phyloP scores from a whole-genome alignment of 2,797 vertebrate genomes.

The Poeciliopsis gracilis region DNA sequence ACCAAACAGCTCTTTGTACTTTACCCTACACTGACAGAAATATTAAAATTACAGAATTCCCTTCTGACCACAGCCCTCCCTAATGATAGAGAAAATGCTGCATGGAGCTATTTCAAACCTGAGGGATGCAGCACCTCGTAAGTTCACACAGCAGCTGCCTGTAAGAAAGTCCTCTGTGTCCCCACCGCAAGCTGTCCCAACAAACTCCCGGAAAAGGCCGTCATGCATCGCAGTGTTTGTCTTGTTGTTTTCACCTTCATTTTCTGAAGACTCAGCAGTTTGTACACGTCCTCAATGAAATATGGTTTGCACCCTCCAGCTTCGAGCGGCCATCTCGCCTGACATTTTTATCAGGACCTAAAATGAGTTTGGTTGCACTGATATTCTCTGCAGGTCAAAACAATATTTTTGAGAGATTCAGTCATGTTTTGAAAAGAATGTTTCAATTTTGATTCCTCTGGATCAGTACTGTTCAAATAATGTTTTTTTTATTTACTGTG shows the following conservation, averaged over 20 bases:
- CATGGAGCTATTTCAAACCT: slow-evolving; percentile 40
- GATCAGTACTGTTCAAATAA: slow-evolving; percentile 3
- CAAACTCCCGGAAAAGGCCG: slow-evolving; percentile 25
- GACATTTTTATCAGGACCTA: slow-evolving; percentile 60
- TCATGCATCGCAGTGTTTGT: slow-evolving; percentile 39
- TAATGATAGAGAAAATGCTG: slow-evolving; percentile 44
- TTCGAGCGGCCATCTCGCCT: slow-evolving; percentile 31
- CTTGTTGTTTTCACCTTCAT: slow-evolving; percentile 43
- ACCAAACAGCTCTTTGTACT: slow-evolving; percentile 16
- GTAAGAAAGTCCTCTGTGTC: slow-evolving; percentile 10
- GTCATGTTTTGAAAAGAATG: slow-evolving; percentile 20
- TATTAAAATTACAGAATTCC: slow-evolving; percentile 36
- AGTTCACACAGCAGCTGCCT: slow-evolving; percentile 26
- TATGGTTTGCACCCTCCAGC: slow-evolving; percentile 27
- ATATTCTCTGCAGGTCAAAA: slow-evolving; percentile 52
- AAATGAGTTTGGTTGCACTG: slow-evolving; percentile 48
- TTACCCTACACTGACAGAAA: slow-evolving; percentile 41
- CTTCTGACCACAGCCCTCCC: slow-evolving; percentile 45
- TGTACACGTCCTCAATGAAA: slow-evolving; percentile 41
- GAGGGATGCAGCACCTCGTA: slow-evolving; percentile 24
- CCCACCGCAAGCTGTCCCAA: slow-evolving; percentile 21
- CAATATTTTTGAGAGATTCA: slow-evolving; percentile 38
- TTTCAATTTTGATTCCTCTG: slow-evolving; percentile 14
- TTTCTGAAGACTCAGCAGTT: slow-evolving; percentile 52
- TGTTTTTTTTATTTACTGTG: background rate